A percentile compares a stretch with the other conserved stretches of the same genome.
phyloP scores from a whole-genome alignment of 2,888 invertebrate species.

The Platycnemis pennipes region DNA sequence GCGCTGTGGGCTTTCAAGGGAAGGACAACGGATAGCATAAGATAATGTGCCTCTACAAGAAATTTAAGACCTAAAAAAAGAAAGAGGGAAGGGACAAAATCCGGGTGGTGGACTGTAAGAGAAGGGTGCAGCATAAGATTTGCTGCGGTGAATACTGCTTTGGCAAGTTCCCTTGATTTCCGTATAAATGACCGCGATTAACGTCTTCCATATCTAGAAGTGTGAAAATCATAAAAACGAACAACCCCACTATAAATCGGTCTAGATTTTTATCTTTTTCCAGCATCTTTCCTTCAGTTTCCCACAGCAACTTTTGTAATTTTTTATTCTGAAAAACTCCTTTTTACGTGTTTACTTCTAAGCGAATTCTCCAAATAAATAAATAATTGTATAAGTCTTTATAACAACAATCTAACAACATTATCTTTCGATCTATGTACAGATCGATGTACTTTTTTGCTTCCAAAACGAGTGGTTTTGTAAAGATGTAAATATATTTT shows the following conservation, averaged over 20 bases:
- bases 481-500: background rate
- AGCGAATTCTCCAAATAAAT: background rate
- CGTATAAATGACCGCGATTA: slow-evolving; percentile 26
- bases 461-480: background rate
- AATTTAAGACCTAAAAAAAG: background rate
- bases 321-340: background rate
- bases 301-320: background rate
- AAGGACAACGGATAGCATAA: too few species aligned
- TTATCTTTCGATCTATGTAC: background rate
- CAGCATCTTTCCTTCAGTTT: background rate
- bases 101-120: background rate
- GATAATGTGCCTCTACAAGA: background rate
- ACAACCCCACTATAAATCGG: slow-evolving; percentile 8
- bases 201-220: slow-evolving; percentile 22
- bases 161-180: slow-evolving; percentile 22
- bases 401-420: background rate
- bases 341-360: background rate
- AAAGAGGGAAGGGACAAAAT: background rate
- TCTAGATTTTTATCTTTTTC: slow-evolving; percentile 14
- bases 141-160: background rate
- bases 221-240: slow-evolving; percentile 36
- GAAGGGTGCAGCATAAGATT: background rate
- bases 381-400: too few species aligned
- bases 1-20: background rate
- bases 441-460: background rate